A percentile compares a stretch with the other conserved stretches of the same genome.
Evolutionary conservation across 1,140 invertebrate species (phyloP).

Genomic region (Orchesella cincta): DNA sequence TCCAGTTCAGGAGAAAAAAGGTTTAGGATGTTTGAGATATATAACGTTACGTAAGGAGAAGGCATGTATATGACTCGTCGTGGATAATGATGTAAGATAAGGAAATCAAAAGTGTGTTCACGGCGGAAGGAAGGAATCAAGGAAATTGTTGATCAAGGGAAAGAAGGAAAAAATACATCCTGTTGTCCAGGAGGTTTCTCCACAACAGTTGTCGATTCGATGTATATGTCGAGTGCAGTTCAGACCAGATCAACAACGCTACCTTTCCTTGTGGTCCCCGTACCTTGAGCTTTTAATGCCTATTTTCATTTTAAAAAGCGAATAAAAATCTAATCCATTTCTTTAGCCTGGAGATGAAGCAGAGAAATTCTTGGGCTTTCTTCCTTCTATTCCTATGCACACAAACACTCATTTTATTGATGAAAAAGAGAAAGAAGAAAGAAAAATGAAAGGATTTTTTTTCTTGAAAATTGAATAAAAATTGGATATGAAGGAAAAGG

Average conservation of each 20-base stretch:
- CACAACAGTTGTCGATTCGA: not conserved
- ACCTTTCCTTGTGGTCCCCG: not conserved
- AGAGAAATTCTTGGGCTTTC: not conserved
- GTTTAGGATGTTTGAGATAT: too few species aligned
- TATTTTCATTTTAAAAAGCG: not conserved
- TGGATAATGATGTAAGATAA: not conserved
- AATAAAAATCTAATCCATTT: not conserved
- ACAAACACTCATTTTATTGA: not conserved
- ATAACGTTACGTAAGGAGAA: too few species aligned
- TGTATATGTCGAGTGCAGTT: not conserved
- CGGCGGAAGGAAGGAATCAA: not conserved
- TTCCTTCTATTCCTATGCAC: not conserved
- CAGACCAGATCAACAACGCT: not conserved
- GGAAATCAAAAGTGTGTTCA: not conserved
- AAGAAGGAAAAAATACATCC: conserved; percentile 10
- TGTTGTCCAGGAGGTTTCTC: not conserved
- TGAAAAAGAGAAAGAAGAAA: not conserved
- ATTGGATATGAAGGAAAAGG: not conserved
- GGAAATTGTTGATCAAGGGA: not conserved
- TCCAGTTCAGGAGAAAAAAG: too few species aligned
- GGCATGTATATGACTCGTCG: not conserved
- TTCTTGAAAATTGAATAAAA: not conserved
- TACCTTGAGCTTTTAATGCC: too few species aligned
- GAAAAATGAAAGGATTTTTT: not conserved
- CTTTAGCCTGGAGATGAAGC: not conserved